Evolutionary conservation across 2,113 vertebrate genomes (phyloP).

Genomic region (Paedocypris sp.): DNA sequence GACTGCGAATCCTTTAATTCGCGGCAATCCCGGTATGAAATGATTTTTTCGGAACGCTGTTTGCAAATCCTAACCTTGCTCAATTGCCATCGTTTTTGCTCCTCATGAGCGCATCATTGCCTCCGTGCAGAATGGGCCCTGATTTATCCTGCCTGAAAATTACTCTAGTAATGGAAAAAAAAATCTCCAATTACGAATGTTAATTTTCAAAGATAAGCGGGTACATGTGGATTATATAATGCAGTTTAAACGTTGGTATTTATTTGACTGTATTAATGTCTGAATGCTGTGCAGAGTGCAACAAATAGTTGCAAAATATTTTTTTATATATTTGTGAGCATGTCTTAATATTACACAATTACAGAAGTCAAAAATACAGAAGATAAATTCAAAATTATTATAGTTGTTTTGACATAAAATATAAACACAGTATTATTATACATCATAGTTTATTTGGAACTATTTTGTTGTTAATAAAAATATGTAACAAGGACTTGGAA

Average conservation of each 20-base stretch:
- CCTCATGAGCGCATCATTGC: slow-evolving; percentile 10
- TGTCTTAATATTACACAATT: too few relatives aligned
- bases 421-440: slow-evolving; percentile 14
- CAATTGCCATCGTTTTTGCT: slow-evolving; percentile 16
- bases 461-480: too few relatives aligned
- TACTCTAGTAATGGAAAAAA: too few relatives aligned
- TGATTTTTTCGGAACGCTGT: background rate
- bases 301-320: background rate
- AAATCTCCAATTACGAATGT: too few relatives aligned
- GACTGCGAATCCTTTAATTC: background rate
- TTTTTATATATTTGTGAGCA: too few relatives aligned
- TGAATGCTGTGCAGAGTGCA: background rate
- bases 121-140: slow-evolving; percentile 4
- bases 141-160: slow-evolving; percentile 19
- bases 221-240: too few relatives aligned
- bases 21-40: slow-evolving; percentile 1
- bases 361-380: too few relatives aligned
- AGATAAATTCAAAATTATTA: slow-evolving; percentile 14
- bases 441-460: too few relatives aligned
- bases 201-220: too few relatives aligned
- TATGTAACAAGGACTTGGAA: too few relatives aligned
- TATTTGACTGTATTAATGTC: too few relatives aligned
- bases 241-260: too few relatives aligned
- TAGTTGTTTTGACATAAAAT: background rate
- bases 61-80: slow-evolving; percentile 20